A percentile compares a stretch with the other conserved stretches of the same genome.
These are phyloP conservation scores for Brienomyrus brachyistius DNA, from an alignment of 2,113 vertebrate genomes.

Conservation along the genomic window DNA sequence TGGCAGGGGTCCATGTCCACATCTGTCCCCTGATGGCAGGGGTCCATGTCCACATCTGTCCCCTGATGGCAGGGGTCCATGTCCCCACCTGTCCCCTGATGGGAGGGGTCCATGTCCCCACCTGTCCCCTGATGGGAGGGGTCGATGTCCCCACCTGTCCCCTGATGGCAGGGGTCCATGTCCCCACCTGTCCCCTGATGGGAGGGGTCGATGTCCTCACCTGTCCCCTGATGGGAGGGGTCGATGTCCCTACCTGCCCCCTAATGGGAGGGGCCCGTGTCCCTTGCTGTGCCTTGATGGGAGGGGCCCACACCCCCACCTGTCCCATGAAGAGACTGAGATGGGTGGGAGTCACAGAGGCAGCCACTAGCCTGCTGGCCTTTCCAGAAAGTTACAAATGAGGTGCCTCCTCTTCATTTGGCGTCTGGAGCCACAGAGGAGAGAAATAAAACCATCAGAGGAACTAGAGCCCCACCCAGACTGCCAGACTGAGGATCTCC, in stretches of 20 bases:
- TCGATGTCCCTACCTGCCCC: neutral
- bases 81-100: too few relatives aligned
- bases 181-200: too few relatives aligned
- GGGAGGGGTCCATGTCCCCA: too few relatives aligned
- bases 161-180: too few relatives aligned
- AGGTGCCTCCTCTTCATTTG: neutral
- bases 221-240: neutral
- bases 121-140: too few relatives aligned
- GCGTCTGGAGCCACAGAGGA: neutral
- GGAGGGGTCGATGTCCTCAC: too few relatives aligned
- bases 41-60: too few relatives aligned
- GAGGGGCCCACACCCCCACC: neutral
- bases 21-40: too few relatives aligned
- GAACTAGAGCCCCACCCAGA: neutral
- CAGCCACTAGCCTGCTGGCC: neutral
- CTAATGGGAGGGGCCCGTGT: neutral
- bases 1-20: too few relatives aligned
- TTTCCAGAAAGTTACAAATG: neutral
- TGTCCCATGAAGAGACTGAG: neutral
- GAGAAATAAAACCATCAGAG: neutral
- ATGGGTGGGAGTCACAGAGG: neutral
- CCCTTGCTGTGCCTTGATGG: neutral
- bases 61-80: too few relatives aligned
- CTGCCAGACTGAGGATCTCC: neutral
- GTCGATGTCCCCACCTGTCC: too few relatives aligned